Base-by-base conservation (phyloP, 23 tunicate genomes). In the Clavelina lepadiformis region DNA sequence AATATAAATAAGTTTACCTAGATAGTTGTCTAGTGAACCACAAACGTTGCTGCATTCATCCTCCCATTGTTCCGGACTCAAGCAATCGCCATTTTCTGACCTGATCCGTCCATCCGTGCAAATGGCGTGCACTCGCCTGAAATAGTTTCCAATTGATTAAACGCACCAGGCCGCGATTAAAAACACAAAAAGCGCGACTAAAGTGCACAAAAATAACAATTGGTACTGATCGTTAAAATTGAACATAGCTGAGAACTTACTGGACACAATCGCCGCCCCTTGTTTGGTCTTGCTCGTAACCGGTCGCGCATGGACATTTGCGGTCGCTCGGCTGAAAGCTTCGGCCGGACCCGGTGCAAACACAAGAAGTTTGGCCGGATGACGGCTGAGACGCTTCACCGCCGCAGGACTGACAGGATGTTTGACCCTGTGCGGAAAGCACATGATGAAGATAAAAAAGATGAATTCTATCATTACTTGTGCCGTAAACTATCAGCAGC, bases 301-400 rank as follows among this genome's bases (percentile, higher is more conserved):
- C 98, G 41, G 85, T 35, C 1, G 93, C 93, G 64, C 98, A 93
- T 7, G 93, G 93, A 85, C 98, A 93, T 35, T 86, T 77, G 0
- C 67, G 82, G 50, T 93, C 98, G 35, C 93, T 83, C 2, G 98
- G 98, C 34, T 93, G 98, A 38, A 93, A 93, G 38, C 85, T 94
- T 26, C 93, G 67, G 13, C 98, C 98, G 1, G 94, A 83, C 41
- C 98, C 98, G 11, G 75, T 46, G 47, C 98, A 93, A 64, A 61
- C 69, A 44, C 98, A 93, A 1, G 88, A 33, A 3, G 88, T 45
- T 46, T 85, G 93, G 0, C 98, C 98, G 4, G 64, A 46, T 28
- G 30, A 35, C 8, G 98, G 98, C 37, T 93, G 98, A 0, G 82
- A 31, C 30, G 98, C 98, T 49, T 85, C 71, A 0, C 88, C 98